Percentiles rank a stretch among this genome's conserved stretches.
phyloP scores from a whole-genome alignment of 2,113 vertebrate genomes.

The Cyprinus carpio region DNA sequence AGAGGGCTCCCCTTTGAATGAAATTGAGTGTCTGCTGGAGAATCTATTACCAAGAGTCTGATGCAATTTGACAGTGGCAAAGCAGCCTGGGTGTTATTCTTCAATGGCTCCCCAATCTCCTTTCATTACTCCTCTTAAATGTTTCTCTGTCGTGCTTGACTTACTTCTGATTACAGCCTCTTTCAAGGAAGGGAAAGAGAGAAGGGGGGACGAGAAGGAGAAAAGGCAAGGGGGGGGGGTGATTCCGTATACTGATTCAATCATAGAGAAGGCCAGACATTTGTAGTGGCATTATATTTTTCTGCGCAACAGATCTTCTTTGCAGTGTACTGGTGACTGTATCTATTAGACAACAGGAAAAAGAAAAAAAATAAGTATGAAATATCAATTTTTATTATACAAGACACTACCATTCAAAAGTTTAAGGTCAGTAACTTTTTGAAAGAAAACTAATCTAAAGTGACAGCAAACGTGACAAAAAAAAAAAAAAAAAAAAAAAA shows the following conservation, averaged over 20 bases:
- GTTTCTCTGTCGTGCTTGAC: conserved; percentile 55
- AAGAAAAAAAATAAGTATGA: background rate
- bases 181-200: background rate
- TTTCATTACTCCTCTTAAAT: conserved; percentile 61
- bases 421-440: background rate
- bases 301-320: background rate
- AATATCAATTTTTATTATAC: background rate
- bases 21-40: conserved; percentile 98
- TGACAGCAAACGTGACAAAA: background rate
- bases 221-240: background rate
- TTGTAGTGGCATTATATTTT: conserved; percentile 38
- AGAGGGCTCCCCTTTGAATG: conserved; percentile 96
- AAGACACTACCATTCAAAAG: background rate
- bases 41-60: conserved; percentile 98
- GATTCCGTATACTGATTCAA: conserved; percentile 38
- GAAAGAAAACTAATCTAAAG: background rate
- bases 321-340: background rate
- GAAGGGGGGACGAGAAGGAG: conserved; percentile 1
- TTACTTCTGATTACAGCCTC: conserved; percentile 57
- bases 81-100: conserved; percentile 49
- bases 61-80: conserved; percentile 89
- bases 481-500: background rate
- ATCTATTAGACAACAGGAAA: background rate
- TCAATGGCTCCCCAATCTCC: conserved; percentile 47
- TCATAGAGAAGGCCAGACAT: conserved; percentile 20